Percentiles rank a stretch among this genome's conserved stretches.
Conservation (phyloP, 2,113 vertebrate genomes). For the Dasyurus viverrinus region DNA sequence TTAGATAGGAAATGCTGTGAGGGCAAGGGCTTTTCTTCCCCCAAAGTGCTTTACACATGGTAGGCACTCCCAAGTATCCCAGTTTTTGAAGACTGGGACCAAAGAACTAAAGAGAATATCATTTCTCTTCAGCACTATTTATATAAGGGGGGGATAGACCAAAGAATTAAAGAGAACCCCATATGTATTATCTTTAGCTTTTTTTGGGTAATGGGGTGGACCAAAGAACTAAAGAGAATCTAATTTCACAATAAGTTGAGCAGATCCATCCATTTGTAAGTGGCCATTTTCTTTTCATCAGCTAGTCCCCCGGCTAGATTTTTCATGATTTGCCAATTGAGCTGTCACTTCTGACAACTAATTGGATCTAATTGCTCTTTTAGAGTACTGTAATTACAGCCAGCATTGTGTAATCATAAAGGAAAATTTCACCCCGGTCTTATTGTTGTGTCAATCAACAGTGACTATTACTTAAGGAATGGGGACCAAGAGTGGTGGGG, state of each 20-base stretch:
- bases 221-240: background rate
- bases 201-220: background rate
- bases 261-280: background rate
- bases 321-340: background rate
- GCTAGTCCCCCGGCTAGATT: background rate
- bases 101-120: too few relatives aligned
- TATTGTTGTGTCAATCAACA: background rate
- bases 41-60: background rate
- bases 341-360: background rate
- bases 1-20: background rate
- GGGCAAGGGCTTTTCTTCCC: background rate
- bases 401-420: background rate
- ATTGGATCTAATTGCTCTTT: too few relatives aligned
- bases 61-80: background rate
- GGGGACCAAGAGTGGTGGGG: background rate
- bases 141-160: too few relatives aligned
- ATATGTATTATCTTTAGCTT: background rate
- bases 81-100: background rate
- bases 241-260: background rate
- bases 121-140: too few relatives aligned
- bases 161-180: too few relatives aligned
- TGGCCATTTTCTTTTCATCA: background rate
- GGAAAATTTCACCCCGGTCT: background rate
- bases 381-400: background rate
- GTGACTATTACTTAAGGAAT: background rate